Evolutionary conservation across 2,113 vertebrate genomes (phyloP).

Genomic region (Stegostoma tigrinum): DNA sequence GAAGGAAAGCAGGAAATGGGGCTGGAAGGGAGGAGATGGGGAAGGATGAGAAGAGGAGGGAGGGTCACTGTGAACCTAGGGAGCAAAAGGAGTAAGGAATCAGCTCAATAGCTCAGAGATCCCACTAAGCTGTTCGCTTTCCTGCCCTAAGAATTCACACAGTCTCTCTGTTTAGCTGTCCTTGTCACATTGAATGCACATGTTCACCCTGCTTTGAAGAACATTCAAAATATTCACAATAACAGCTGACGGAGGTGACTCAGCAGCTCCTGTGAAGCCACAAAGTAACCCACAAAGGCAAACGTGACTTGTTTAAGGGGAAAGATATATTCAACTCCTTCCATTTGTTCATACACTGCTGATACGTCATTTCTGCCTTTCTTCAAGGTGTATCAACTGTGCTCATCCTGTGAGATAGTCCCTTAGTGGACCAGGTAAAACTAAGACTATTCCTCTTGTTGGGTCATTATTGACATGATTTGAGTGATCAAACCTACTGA

Average conservation of each 20-base stretch:
- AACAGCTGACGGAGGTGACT: not conserved
- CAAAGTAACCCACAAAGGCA: not conserved
- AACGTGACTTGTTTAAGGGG: not conserved
- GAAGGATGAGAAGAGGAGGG: too few species aligned
- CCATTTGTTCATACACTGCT: not conserved
- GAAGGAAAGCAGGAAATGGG: too few species aligned
- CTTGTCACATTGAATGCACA: not conserved
- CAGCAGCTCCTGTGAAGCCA: not conserved
- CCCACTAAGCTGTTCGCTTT: not conserved
- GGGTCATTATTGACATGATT: too few species aligned
- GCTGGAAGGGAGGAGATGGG: too few species aligned
- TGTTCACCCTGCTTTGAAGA: not conserved
- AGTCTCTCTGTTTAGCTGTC: not conserved
- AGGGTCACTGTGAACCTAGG: too few species aligned
- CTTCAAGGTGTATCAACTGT: not conserved
- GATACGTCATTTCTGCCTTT: not conserved
- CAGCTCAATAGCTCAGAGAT: too few species aligned
- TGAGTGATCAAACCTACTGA: too few species aligned
- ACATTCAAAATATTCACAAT: not conserved
- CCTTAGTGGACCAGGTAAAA: not conserved
- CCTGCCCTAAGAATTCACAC: not conserved
- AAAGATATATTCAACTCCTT: not conserved
- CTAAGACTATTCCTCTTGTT: not conserved
- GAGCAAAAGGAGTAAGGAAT: too few species aligned
- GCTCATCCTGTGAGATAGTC: not conserved